Base-by-base conservation (phyloP, 2,113 vertebrate genomes). In the Triplophysa tibetana region DNA sequence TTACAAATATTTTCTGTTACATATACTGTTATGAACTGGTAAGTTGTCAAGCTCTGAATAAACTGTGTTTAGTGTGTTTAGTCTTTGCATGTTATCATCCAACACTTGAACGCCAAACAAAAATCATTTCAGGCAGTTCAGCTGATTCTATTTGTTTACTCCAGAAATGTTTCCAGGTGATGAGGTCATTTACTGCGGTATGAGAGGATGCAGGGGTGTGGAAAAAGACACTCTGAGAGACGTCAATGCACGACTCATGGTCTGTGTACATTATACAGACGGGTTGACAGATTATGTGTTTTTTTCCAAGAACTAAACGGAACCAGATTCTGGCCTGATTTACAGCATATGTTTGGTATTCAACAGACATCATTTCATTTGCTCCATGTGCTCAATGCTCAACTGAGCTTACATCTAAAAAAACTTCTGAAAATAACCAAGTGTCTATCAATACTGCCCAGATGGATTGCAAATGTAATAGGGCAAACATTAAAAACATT, bases 321-420 rank as follows among this genome's bases (percentile, higher is more conserved):
- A n/a, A 86, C 29, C 84, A 87, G 63, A 70, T 64, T 78, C 61
- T 63, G 23, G 16, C n/a, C 81, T 79, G 86, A 88, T 61, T 52
- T 80, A 68, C 64, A 74, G 74, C 63, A 16, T 50, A 85, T 84
- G 54, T 58, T 45, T 74, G 48, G 61, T 54, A 73, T 73, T 87
- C 2, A 54, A 73, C 66, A 72, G 38, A 52, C 66, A 50, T 33
- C 1, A 41, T 75, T 33, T 58, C 21, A 41, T 80, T 61, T 73
- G 33, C 62, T 48, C 14, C 61, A 61, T 54, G 68, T 5, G 54
- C 19, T 58, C 10, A 43, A 33, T 21, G 41, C 64, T 66, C 11
- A 54, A 3, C 2, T 24, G 64, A 41, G n/a, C 19, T 23, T 24
- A 62, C 41, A 75, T 48, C 58, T 62, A 4, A 62, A 75, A 54